Evolutionary conservation across 2,797 vertebrate species (phyloP), one percentile per base, ranked within the genome.

Genomic region (Smutsia temminckii): DNA sequence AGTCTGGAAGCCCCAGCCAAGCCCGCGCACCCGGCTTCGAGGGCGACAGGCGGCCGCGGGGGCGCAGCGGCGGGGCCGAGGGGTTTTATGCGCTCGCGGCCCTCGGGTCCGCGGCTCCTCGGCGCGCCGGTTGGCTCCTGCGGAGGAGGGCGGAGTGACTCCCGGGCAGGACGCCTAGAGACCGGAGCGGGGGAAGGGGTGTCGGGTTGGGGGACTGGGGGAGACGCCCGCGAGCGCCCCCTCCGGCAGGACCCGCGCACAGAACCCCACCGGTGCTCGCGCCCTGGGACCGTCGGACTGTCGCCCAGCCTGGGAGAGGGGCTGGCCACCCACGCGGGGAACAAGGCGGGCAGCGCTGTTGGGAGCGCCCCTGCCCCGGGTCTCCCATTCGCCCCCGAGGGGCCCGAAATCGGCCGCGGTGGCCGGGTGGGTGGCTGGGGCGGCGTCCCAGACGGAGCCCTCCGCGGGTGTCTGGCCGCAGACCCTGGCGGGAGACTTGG

Each of bases 131-230:
- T 95, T 95, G 97, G 94, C 86, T 96, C 88, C 42, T 0, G 91
- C 95, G 9, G 40, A 59, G 55, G 74, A 89, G 95, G 94, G 97
- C 74, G 95, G 95, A 42, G 95, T 79, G 80, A 95, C n/a, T n/a
- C 79, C 10, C 17, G 0, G 3, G 29, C 23, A 4, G 69, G n/a
- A 69, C 69, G 25, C 11, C 1, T 1, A 12, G 68, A 40, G 29
- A 51, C 23, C 14, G 53, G 59, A 21, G 14, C 2, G 5, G 13
- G 14, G 2, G 10, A 46, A 46, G 20, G 9, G 20, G 49, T 13
- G 9, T 25, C 3, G 8, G 21, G 53, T 21, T 23, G 71, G 21
- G 63, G 59, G 5, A 3, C 27, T 0, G 18, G 9, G 16, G 61
- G 25, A 2, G 8, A 27, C 5, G 3, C 34, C 0, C 11, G 55